These are phyloP conservation scores for Drosophila suboccidentalis DNA, from an alignment of 2,888 invertebrate genomes.

Conservation along the genomic window DNA sequence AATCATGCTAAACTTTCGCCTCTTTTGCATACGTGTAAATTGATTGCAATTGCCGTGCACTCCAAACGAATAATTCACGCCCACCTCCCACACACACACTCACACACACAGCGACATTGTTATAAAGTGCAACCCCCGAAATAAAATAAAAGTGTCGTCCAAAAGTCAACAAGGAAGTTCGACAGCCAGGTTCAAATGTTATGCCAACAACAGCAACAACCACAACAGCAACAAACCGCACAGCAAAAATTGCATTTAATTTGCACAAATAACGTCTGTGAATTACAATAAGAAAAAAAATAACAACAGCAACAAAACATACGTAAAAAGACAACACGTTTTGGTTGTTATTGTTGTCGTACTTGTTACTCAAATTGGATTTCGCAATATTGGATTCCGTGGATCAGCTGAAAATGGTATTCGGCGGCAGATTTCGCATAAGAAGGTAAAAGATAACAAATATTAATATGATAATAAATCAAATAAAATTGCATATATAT, in stretches of 20 bases:
- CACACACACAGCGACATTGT: background rate
- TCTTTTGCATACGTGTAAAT: conserved; percentile 58
- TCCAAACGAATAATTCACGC: conserved; percentile 24
- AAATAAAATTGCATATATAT: conserved; percentile 10
- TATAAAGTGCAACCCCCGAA: conserved; percentile 44
- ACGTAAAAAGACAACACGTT: conserved; percentile 50
- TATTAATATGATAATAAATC: conserved; percentile 12
- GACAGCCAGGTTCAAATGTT: conserved; percentile 70
- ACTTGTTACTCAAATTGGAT: conserved; percentile 74
- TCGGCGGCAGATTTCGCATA: conserved; percentile 86
- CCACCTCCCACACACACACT: conserved; percentile 7
- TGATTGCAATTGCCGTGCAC: conserved; percentile 48
- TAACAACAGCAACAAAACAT: conserved; percentile 12
- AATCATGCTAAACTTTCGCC: conserved; percentile 62
- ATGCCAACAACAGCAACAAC: conserved; percentile 48
- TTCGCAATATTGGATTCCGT: conserved; percentile 82
- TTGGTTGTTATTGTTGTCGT: conserved; percentile 36
- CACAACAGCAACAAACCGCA: conserved; percentile 25
- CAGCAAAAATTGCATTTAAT: conserved; percentile 69
- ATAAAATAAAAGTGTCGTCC: conserved; percentile 37
- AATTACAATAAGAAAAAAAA: conserved; percentile 45
- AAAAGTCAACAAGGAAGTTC: conserved; percentile 69
- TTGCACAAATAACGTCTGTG: conserved; percentile 64
- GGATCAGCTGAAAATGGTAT: conserved; percentile 85
- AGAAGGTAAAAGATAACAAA: conserved; percentile 82